Evolutionary conservation across 1,140 invertebrate genomes (phyloP).

Genomic region (Drosophila grimshawi): DNA sequence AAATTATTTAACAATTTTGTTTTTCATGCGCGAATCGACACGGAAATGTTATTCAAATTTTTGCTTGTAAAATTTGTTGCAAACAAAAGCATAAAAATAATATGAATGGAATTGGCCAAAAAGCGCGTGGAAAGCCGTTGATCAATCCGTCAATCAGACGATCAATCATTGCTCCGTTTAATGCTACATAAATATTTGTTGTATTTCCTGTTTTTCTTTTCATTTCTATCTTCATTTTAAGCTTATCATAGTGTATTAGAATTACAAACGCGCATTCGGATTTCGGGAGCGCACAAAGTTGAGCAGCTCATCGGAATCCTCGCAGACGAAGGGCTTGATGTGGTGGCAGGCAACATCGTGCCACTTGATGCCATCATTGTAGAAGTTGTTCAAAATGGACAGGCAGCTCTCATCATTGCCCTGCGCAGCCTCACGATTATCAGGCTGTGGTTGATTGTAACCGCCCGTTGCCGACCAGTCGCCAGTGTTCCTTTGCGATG

Average conservation of each 20-base stretch:
- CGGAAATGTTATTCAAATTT: conserved; percentile 70
- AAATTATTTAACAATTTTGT: conserved; percentile 83
- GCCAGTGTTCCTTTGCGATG: conserved; percentile 93
- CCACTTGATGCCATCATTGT: conserved; percentile 94
- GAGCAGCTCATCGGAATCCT: conserved; percentile 95
- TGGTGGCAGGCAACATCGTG: conserved; percentile 95
- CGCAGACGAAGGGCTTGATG: conserved; percentile 96
- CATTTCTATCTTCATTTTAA: conserved; percentile 15
- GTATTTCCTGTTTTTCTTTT: conserved; percentile 28
- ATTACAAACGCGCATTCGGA: conserved; percentile 92
- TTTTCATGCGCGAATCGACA: conserved; percentile 54
- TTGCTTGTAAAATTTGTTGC: conserved; percentile 55
- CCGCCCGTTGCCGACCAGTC: conserved; percentile 95
- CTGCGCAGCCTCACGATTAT: conserved; percentile 95
- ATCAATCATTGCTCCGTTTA: conserved; percentile 66
- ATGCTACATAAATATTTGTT: conserved; percentile 79
- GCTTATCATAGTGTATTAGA: conserved; percentile 44
- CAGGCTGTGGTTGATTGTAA: conserved; percentile 93
- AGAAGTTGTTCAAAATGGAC: conserved; percentile 93
- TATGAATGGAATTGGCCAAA: conserved; percentile 52
- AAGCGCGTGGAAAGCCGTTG: conserved; percentile 48
- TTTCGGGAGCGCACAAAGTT: conserved; percentile 95
- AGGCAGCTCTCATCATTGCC: conserved; percentile 94
- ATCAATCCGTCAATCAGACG: conserved; percentile 57
- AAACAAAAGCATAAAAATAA: conserved; percentile 68